Evolutionary conservation across 2,113 vertebrate genomes (phyloP).

Genomic region (Centrocercus urophasianus): DNA sequence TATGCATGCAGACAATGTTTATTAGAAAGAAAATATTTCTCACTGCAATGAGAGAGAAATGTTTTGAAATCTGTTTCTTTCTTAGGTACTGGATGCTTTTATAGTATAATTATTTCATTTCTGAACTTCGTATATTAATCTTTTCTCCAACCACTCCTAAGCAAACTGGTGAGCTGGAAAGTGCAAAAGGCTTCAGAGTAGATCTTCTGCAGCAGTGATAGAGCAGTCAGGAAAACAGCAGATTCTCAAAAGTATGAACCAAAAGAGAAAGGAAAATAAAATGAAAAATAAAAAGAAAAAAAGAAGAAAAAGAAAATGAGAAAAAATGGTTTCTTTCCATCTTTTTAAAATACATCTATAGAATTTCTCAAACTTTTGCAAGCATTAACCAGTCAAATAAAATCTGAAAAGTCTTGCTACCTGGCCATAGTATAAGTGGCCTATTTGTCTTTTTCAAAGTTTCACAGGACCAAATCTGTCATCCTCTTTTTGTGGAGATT

Average conservation of each 20-base stretch:
- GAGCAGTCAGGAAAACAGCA: not conserved
- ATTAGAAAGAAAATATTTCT: slow-evolving; percentile 16
- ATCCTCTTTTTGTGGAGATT: not conserved
- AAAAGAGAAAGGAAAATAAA: not conserved
- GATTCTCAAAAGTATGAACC: not conserved
- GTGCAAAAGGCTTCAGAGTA: not conserved
- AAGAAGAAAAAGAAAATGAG: not conserved
- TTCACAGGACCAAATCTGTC: not conserved
- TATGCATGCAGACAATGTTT: not conserved
- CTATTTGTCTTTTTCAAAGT: not conserved
- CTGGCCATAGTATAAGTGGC: not conserved
- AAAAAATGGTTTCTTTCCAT: not conserved
- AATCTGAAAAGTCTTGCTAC: not conserved
- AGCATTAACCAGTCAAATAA: not conserved
- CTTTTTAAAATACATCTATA: not conserved
- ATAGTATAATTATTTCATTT: not conserved
- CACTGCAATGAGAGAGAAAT: not conserved
- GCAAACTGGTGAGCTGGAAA: not conserved
- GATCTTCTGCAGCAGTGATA: not conserved
- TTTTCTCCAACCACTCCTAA: not conserved
- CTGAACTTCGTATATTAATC: not conserved
- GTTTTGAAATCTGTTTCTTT: not conserved
- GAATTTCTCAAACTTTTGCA: not conserved
- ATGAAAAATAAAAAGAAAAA: not conserved
- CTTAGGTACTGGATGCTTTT: not conserved